phyloP scores from a whole-genome alignment of 2,888 invertebrate genomes.

The Synergus umbraculus region DNA sequence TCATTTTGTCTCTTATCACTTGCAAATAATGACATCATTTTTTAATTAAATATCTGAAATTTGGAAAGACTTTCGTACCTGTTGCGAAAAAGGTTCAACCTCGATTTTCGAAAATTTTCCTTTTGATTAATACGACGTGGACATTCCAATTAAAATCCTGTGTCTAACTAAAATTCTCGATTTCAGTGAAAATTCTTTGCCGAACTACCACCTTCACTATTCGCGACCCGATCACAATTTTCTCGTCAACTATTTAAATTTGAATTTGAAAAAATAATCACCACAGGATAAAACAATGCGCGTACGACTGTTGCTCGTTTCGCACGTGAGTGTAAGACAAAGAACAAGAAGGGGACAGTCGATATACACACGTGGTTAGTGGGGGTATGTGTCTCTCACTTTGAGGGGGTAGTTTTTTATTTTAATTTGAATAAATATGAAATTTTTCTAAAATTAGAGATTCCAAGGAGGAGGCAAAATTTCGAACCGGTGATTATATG shows the following conservation, averaged over 20 bases:
- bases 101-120: not conserved
- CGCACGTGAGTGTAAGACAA: conserved; percentile 33
- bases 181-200: not conserved
- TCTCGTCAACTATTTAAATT: not conserved
- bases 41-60: not conserved
- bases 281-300: conserved; percentile 2
- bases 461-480: not conserved
- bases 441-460: not conserved
- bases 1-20: not conserved
- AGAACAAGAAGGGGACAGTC: conserved; percentile 19
- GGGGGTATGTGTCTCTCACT: not conserved
- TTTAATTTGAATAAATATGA: not conserved
- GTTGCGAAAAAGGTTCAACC: not conserved
- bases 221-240: conserved; percentile 15
- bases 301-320: conserved; percentile 38
- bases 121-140: not conserved
- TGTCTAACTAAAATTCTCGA: not conserved
- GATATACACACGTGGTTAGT: conserved; percentile 11
- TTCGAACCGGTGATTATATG: not conserved
- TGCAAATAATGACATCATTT: not conserved
- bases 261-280: not conserved
- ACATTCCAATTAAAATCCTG: not conserved
- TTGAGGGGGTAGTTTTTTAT: not conserved
- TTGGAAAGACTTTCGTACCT: not conserved
- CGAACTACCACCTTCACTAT: not conserved